Evolutionary conservation across 2,888 invertebrate species (phyloP).

Genomic region (Dermolepida albohirtum): DNA sequence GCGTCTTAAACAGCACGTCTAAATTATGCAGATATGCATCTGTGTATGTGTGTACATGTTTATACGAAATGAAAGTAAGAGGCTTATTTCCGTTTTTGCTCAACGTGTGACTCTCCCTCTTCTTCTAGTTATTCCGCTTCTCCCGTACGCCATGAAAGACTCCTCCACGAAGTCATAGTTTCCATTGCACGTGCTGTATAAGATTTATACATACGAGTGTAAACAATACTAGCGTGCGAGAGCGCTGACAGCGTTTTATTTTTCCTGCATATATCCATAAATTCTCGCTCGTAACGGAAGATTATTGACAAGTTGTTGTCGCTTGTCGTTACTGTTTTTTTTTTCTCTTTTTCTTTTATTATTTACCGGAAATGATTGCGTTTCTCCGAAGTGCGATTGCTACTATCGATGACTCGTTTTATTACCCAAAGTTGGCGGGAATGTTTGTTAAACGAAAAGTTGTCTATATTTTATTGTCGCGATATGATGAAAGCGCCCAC

Average conservation of each 20-base stretch:
- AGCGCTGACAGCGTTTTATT: conserved; percentile 28
- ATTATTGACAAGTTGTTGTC: conserved; percentile 28
- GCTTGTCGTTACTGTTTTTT: conserved; percentile 13
- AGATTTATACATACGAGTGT: conserved; percentile 29
- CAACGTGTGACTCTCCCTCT: conserved; percentile 34
- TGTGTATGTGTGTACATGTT: conserved; percentile 39
- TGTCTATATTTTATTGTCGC: too few species aligned
- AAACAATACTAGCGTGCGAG: conserved; percentile 6
- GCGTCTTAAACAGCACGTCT: neutral
- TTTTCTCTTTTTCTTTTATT: conserved; percentile 18
- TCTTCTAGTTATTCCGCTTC: too few species aligned
- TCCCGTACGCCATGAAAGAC: too few species aligned
- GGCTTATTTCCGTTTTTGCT: conserved; percentile 49
- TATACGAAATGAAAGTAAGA: conserved; percentile 50
- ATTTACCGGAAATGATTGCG: conserved; percentile 30
- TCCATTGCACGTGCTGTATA: conserved; percentile 30
- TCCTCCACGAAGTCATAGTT: neutral
- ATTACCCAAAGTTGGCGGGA: neutral
- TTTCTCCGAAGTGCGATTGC: conserved; percentile 30
- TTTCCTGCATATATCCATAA: conserved; percentile 34
- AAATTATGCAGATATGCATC: conserved; percentile 38
- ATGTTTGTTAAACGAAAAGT: too few species aligned
- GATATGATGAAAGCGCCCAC: too few species aligned
- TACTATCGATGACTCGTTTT: conserved; percentile 32
- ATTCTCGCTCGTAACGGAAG: conserved; percentile 28